Percentiles rank a stretch among this genome's conserved stretches.
These are phyloP conservation scores for Noctuana brunneofusca DNA, from an alignment of 2,888 invertebrate genomes.

Conservation along the genomic window DNA sequence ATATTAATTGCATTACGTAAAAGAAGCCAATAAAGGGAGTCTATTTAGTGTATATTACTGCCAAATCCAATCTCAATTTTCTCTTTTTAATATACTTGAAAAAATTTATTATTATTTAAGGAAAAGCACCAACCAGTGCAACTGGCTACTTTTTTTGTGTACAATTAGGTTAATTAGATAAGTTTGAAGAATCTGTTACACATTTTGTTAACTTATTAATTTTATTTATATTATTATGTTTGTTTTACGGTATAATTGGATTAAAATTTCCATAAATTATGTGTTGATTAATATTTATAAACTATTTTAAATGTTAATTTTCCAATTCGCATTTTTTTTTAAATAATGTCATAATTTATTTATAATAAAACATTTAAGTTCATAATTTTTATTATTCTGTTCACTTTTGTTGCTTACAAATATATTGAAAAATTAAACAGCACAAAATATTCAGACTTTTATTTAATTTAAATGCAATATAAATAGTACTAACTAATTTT, in stretches of 20 bases:
- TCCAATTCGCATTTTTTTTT: background rate
- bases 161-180: no score
- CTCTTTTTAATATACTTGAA: no score
- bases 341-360: background rate
- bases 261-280: background rate
- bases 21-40: no score
- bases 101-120: no score
- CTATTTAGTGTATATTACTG: no score
- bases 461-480: slow-evolving; percentile 17
- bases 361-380: background rate
- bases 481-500: slow-evolving; percentile 17
- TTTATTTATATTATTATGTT: no score
- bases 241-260: background rate
- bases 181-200: no score
- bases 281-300: background rate
- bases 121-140: no score
- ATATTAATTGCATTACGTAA: no score
- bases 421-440: slow-evolving; percentile 11
- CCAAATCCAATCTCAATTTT: no score
- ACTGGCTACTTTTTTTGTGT: background rate
- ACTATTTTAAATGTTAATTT: no score
- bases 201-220: no score
- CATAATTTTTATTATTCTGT: background rate
- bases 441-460: slow-evolving; percentile 19
- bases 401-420: background rate